phyloP scores from a whole-genome alignment of 30 jellyfish, hydroid and myxozoan species.

The Pseudorhiza aurosa region DNA sequence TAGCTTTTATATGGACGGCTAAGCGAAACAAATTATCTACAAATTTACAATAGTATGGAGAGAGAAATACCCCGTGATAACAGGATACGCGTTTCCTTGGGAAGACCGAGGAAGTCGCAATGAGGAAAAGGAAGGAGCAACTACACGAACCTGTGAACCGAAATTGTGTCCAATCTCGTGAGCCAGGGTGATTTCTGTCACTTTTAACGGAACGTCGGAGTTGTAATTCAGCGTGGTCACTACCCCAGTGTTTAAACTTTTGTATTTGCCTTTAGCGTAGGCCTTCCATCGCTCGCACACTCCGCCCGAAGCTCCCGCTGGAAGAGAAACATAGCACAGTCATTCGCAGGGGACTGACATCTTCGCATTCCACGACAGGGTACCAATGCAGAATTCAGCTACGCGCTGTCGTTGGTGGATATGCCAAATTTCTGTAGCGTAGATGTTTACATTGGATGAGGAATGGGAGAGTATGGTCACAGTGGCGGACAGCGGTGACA shows the following conservation, averaged over 20 bases:
- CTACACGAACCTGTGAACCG: slow-evolving; percentile 98
- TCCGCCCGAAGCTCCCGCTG: slow-evolving; percentile 97
- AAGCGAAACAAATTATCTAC: no score
- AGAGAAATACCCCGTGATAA: no score
- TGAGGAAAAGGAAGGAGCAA: no score
- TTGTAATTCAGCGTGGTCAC: slow-evolving; percentile 89
- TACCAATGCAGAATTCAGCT: slow-evolving; percentile 50
- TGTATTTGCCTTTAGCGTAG: slow-evolving; percentile 52
- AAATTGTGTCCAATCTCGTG: slow-evolving; percentile 98
- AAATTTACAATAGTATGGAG: no score
- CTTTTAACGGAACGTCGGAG: slow-evolving; percentile 80
- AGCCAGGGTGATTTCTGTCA: slow-evolving; percentile 93
- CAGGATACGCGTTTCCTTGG: no score
- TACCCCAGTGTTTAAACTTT: slow-evolving; percentile 95
- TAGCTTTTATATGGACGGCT: no score
- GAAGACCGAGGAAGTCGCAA: no score
- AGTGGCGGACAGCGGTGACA: no score
- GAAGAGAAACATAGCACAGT: neutral
- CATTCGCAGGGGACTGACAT: no score
- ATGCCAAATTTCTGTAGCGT: slow-evolving; percentile 67
- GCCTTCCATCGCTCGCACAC: slow-evolving; percentile 81
- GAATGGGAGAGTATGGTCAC: no score
- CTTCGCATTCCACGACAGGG: no score
- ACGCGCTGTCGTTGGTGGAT: slow-evolving; percentile 77
- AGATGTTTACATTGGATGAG: no score